A percentile compares a stretch with the other conserved stretches of the same genome.
Conservation (phyloP, 2,113 vertebrate species). For the Pseudolaguvia tuberculata region DNA sequence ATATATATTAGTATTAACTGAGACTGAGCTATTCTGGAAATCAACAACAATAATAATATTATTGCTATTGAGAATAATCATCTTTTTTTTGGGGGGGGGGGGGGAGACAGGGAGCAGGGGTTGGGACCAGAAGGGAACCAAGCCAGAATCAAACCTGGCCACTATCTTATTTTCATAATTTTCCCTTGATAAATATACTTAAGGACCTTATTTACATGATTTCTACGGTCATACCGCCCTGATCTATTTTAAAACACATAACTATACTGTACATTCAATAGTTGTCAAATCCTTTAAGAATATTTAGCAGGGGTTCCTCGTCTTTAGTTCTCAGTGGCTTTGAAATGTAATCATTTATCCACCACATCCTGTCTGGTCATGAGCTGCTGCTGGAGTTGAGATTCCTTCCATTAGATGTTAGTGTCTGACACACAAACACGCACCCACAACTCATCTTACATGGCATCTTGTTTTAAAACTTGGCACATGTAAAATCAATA, state of each 20-base stretch:
- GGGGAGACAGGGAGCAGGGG: too few relatives aligned
- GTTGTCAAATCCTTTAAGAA: constrained; percentile 9
- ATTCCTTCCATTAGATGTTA: constrained; percentile 32
- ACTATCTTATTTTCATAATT: too few relatives aligned
- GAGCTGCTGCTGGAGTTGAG: constrained; percentile 5
- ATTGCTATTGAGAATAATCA: too few relatives aligned
- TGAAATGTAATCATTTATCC: not conserved
- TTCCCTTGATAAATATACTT: too few relatives aligned
- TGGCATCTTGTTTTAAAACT: constrained; percentile 33
- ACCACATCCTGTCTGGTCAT: not conserved
- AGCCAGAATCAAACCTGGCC: too few relatives aligned
- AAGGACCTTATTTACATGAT: too few relatives aligned
- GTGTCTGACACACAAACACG: constrained; percentile 26
- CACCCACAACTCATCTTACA: constrained; percentile 22
- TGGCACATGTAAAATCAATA: constrained; percentile 43
- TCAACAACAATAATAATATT: too few relatives aligned
- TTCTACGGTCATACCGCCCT: too few relatives aligned
- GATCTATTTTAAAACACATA: constrained; percentile 61
- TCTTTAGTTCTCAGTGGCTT: not conserved
- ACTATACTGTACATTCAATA: constrained; percentile 77
- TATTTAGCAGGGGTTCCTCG: not conserved
- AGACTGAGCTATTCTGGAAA: too few relatives aligned
- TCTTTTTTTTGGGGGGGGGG: too few relatives aligned
- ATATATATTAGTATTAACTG: too few relatives aligned
- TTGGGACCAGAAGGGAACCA: too few relatives aligned